Percentiles rank a stretch among this genome's conserved stretches.
Conservation (phyloP, 1,140 invertebrate genomes). For the Diorhabda carinulata region DNA sequence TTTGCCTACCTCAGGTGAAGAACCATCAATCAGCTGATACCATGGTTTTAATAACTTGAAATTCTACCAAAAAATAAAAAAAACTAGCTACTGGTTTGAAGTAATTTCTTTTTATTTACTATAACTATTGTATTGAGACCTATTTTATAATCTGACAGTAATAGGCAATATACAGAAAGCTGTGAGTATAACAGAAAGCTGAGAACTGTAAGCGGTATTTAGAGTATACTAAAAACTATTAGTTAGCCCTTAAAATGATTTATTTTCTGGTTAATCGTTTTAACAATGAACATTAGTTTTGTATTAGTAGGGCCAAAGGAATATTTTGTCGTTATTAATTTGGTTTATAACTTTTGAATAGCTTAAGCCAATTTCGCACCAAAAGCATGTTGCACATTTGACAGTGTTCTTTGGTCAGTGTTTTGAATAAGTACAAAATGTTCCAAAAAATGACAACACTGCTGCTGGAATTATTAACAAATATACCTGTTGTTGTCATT, state of each 20-base stretch:
- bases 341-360: not conserved
- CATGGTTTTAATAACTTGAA: too few species aligned
- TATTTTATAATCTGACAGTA: constrained; percentile 17
- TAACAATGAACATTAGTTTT: not conserved
- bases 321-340: constrained; percentile 7
- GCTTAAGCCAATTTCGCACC: constrained; percentile 30
- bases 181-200: constrained; percentile 12
- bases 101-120: too few species aligned
- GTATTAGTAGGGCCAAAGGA: constrained; percentile 1
- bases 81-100: too few species aligned
- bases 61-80: too few species aligned
- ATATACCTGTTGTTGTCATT: constrained; percentile 14
- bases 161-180: constrained; percentile 19
- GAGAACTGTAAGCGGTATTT: not conserved
- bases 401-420: constrained; percentile 18
- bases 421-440: constrained; percentile 3
- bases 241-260: constrained; percentile 34
- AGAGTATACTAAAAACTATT: constrained; percentile 1
- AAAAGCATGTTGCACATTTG: constrained; percentile 35
- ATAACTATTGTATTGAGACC: too few species aligned
- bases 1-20: too few species aligned
- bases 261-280: constrained; percentile 33
- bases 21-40: too few species aligned
- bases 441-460: constrained; percentile 21
- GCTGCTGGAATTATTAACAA: not conserved